These are phyloP conservation scores for Biston betularia DNA, from an alignment of 2,888 invertebrate genomes.

Conservation along the genomic window DNA sequence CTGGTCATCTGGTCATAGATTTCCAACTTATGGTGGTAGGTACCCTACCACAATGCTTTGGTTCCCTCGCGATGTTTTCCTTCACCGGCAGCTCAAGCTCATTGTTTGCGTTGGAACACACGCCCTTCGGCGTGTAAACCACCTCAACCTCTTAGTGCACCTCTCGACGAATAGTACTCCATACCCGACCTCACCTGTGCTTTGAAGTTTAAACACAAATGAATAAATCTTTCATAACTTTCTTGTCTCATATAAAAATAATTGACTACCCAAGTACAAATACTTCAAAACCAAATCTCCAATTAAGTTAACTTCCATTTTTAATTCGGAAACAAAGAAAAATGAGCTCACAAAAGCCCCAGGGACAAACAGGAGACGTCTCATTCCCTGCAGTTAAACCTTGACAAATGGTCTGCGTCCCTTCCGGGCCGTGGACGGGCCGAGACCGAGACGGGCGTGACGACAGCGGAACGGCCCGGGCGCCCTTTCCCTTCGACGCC, in stretches of 20 bases:
- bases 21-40: no score
- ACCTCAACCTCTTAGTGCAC: no score
- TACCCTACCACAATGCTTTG: no score
- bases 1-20: no score
- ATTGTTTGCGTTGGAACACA: no score
- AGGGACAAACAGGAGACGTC: conserved; percentile 54
- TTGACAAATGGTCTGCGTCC: conserved; percentile 69
- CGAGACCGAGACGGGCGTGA: conserved; percentile 50
- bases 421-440: conserved; percentile 42
- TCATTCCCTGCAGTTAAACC: conserved; percentile 57
- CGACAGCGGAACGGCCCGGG: conserved; percentile 47
- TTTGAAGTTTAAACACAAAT: no score
- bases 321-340: conserved; percentile 41
- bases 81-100: no score
- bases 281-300: conserved; percentile 25
- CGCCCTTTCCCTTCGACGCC: conserved; percentile 32
- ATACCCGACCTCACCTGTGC: no score
- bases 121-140: no score
- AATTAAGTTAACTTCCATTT: conserved; percentile 23
- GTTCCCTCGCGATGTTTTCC: no score
- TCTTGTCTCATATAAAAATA: background rate
- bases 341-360: conserved; percentile 42
- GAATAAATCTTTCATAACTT: background rate
- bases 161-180: no score
- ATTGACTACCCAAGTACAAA: conserved; percentile 9